Evolutionary conservation across 2,113 vertebrate species (phyloP).

Genomic region (Notiomystis cincta): DNA sequence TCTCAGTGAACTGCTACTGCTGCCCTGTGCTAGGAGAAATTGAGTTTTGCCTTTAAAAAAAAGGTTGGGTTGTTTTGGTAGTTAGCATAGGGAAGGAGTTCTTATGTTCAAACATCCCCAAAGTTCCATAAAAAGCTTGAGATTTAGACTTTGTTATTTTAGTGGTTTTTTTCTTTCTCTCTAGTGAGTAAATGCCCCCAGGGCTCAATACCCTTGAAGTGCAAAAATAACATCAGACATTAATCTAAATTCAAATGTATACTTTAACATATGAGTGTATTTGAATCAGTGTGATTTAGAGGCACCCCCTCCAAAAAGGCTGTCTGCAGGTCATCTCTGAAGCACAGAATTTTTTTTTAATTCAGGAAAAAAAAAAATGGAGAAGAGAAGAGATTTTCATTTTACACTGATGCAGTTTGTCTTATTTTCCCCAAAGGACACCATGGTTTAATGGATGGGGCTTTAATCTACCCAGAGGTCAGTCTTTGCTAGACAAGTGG

Average conservation of each 20-base stretch:
- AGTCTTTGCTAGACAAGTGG: slow-evolving; percentile 99
- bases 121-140: neutral
- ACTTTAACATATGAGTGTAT: neutral
- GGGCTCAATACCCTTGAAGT: neutral
- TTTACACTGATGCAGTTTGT: slow-evolving; percentile 50
- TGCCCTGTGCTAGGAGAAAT: neutral
- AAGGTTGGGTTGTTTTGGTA: neutral
- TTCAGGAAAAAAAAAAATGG: neutral
- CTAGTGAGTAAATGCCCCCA: neutral
- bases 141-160: neutral
- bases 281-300: slow-evolving; percentile 2
- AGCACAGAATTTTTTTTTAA: neutral
- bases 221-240: neutral
- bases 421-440: slow-evolving; percentile 82
- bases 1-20: neutral
- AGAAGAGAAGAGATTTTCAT: neutral
- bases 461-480: slow-evolving; percentile 96
- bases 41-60: neutral
- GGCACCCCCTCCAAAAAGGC: neutral
- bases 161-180: neutral
- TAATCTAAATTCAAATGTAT: neutral
- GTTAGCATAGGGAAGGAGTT: neutral
- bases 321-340: neutral
- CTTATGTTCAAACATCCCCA: neutral
- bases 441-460: slow-evolving; percentile 99